Percentiles rank a stretch among this genome's conserved stretches.
Conservation (phyloP, 2,113 vertebrate species). For the Lycaon pictus region DNA sequence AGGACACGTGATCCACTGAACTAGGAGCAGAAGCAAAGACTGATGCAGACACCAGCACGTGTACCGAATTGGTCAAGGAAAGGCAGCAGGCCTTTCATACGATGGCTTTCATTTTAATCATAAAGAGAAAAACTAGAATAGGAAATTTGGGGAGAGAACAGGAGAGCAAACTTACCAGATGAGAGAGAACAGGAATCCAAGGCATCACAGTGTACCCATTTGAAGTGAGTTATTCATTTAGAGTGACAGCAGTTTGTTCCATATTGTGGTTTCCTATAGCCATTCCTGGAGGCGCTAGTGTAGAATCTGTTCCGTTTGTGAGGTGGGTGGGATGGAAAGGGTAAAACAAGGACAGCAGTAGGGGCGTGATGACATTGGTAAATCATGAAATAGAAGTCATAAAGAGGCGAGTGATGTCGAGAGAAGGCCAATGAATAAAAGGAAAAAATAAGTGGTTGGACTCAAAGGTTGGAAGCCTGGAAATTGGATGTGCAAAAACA, state of each 20-base stretch:
- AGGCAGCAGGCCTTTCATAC: background rate
- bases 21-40: background rate
- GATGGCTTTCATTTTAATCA: background rate
- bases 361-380: background rate
- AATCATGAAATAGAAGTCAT: background rate
- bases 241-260: background rate
- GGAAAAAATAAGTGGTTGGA: background rate
- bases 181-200: background rate
- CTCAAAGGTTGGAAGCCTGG: background rate
- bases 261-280: background rate
- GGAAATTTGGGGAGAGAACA: background rate
- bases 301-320: background rate
- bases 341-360: background rate
- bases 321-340: background rate
- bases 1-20: background rate
- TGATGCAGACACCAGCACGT: background rate
- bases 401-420: background rate
- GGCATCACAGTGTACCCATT: background rate
- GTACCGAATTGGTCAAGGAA: background rate
- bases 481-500: background rate
- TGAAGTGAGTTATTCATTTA: background rate
- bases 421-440: background rate
- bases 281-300: background rate
- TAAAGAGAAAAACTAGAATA: background rate
- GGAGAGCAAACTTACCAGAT: background rate